Percentiles rank a stretch among this genome's conserved stretches.
phyloP scores from a whole-genome alignment of 2,888 invertebrate species.

The Cantharis lateralis region DNA sequence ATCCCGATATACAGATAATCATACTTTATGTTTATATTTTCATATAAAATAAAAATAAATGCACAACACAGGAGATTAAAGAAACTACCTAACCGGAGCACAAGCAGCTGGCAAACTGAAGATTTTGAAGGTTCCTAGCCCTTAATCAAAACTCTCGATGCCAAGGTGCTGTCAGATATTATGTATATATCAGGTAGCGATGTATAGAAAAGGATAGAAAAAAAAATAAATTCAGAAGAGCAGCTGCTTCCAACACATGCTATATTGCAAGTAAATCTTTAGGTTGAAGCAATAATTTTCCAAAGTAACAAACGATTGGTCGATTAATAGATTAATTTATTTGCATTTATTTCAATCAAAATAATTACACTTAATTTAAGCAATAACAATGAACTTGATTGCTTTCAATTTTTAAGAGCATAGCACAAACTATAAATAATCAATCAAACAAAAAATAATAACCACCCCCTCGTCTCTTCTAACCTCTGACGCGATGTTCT shows the following conservation, averaged over 20 bases:
- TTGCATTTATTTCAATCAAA: background rate
- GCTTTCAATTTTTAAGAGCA: background rate
- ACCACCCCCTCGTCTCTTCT: background rate
- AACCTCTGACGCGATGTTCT: background rate
- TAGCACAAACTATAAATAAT: background rate
- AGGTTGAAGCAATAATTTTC: background rate
- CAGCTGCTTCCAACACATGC: conserved; percentile 32
- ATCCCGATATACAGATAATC: conserved; percentile 67
- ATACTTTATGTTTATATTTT: conserved; percentile 44
- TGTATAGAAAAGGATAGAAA: conserved; percentile 32
- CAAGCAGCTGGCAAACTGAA: conserved; percentile 52
- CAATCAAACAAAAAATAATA: background rate
- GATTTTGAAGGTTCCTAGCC: conserved; percentile 38
- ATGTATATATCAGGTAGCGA: conserved; percentile 16
- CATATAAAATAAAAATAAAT: background rate
- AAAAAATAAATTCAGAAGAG: conserved; percentile 36
- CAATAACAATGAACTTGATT: background rate
- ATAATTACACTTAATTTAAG: background rate
- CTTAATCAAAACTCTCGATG: conserved; percentile 22
- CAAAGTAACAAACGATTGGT: background rate
- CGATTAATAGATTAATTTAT: background rate
- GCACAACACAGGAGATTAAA: conserved; percentile 32
- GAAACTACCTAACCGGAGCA: conserved; percentile 19
- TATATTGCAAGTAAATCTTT: background rate
- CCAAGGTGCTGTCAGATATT: background rate